Evolutionary conservation across 2,888 invertebrate genomes (phyloP).

Genomic region (Erynnis tages): DNA sequence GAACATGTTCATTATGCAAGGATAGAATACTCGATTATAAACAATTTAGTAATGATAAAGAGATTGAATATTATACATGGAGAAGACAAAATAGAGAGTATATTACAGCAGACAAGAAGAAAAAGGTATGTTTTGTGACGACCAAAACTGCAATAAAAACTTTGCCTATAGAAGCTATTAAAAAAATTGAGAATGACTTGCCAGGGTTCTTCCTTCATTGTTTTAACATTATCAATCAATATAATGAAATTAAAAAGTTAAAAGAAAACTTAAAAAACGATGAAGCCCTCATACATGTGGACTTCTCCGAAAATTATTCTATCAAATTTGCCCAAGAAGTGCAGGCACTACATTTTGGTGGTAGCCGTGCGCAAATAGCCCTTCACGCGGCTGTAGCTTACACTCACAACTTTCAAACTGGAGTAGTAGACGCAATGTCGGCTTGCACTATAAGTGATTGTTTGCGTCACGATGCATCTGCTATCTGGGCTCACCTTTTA

Average conservation of each 20-base stretch:
- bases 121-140: too few relatives aligned
- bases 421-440: neutral
- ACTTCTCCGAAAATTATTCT: constrained; percentile 11
- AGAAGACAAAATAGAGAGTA: too few relatives aligned
- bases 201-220: neutral
- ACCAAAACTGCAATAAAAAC: neutral
- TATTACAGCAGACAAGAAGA: too few relatives aligned
- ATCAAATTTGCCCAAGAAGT: constrained; percentile 6
- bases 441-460: neutral
- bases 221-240: neutral
- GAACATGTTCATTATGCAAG: too few relatives aligned
- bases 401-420: constrained; percentile 7
- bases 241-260: neutral
- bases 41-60: too few relatives aligned
- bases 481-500: constrained; percentile 15
- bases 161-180: neutral
- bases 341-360: constrained; percentile 7
- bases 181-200: neutral
- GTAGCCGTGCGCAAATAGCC: neutral
- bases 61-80: neutral
- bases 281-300: neutral
- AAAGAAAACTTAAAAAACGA: neutral
- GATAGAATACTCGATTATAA: too few relatives aligned
- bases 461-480: constrained; percentile 17
- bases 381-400: neutral